Conservation (phyloP, 2,888 invertebrate genomes). For the Saturnia pavonia region DNA sequence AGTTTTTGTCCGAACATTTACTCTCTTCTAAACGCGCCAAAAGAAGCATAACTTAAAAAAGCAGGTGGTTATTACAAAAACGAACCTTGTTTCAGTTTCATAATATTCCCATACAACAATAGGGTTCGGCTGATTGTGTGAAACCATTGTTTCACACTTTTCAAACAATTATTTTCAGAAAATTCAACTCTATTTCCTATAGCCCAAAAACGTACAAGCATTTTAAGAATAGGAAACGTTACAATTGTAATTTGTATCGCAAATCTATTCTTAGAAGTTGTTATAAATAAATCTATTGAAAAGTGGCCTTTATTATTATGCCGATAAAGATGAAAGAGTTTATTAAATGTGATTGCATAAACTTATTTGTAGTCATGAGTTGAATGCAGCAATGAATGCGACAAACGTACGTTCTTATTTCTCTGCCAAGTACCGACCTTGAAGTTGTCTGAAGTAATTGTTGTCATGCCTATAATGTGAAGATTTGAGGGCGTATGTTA, state of each 20-base stretch:
- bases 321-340: not conserved
- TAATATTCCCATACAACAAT: conserved; percentile 38
- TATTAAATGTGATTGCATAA: not conserved
- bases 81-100: conserved; percentile 25
- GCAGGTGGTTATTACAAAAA: not conserved
- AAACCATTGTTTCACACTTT: conserved; percentile 26
- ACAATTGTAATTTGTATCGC: not conserved
- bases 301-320: not conserved
- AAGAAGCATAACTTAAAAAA: not conserved
- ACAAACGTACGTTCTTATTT: conserved; percentile 2
- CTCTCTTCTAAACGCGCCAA: too few species aligned
- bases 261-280: not conserved
- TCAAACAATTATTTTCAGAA: not conserved
- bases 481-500: not conserved
- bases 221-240: too few species aligned
- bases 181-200: not conserved
- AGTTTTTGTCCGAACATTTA: too few species aligned
- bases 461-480: not conserved
- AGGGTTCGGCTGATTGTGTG: conserved; percentile 26
- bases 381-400: conserved; percentile 11
- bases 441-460: conserved; percentile 7
- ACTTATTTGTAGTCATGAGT: conserved; percentile 12
- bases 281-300: not conserved
- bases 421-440: not conserved
- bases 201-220: not conserved